Conservation (phyloP, 1,140 invertebrate genomes). For the Homarus americanus region DNA sequence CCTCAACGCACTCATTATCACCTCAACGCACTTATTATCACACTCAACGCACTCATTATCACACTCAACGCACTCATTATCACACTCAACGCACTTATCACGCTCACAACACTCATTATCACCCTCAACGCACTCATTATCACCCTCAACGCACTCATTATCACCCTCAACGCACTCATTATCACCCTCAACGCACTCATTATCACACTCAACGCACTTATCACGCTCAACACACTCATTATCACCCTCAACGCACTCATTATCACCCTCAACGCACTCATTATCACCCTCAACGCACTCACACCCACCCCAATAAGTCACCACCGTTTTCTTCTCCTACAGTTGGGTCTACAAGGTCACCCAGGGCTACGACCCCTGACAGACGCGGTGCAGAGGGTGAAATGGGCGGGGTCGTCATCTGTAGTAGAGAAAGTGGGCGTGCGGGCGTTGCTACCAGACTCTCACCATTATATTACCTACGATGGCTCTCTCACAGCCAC, state of each 20-base stretch:
- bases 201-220: too few species aligned
- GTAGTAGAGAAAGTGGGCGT: conserved; percentile 90
- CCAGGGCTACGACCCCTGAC: conserved; percentile 91
- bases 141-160: too few species aligned
- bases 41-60: too few species aligned
- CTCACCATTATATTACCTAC: conserved; percentile 97
- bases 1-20: too few species aligned
- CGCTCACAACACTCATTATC: too few species aligned
- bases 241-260: too few species aligned
- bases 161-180: background rate
- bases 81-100: too few species aligned
- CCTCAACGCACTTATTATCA: too few species aligned
- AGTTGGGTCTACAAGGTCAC: conserved; percentile 79
- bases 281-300: background rate
- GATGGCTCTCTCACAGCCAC: conserved; percentile 96
- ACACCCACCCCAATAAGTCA: background rate
- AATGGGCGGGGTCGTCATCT: conserved; percentile 87
- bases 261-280: too few species aligned
- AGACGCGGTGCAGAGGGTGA: conserved; percentile 91
- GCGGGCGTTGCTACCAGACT: conserved; percentile 91
- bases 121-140: too few species aligned
- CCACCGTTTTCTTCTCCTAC: background rate
- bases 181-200: background rate
- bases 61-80: too few species aligned
- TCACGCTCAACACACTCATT: too few species aligned